Conservation (phyloP, 1,140 invertebrate species). For the Halyomorpha halys region DNA sequence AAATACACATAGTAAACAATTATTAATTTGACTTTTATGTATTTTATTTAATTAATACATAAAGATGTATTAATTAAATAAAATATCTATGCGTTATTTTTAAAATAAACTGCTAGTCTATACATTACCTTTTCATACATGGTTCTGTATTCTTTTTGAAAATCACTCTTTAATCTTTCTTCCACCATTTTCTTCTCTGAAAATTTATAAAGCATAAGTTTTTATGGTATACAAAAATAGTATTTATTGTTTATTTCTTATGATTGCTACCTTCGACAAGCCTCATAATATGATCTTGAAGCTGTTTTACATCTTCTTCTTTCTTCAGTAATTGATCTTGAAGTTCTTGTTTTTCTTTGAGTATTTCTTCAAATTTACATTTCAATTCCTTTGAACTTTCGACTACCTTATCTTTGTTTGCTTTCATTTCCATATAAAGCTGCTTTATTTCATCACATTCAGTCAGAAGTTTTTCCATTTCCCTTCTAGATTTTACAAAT, state of each 20-base stretch:
- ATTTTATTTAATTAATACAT: no score
- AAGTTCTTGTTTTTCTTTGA: constrained; percentile 6
- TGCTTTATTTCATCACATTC: constrained; percentile 22
- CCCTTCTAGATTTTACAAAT: not conserved
- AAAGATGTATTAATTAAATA: no score
- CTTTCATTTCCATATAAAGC: constrained; percentile 19
- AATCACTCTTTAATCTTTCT: no score
- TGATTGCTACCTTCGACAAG: constrained; percentile 8
- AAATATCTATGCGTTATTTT: no score
- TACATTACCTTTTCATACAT: not conserved
- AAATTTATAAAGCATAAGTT: no score
- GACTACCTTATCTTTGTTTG: not conserved
- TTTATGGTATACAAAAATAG: no score
- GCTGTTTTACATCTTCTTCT: constrained; percentile 7
- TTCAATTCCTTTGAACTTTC: constrained; percentile 20
- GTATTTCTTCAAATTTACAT: constrained; percentile 12
- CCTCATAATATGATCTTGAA: constrained; percentile 17
- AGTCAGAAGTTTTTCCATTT: constrained; percentile 12
- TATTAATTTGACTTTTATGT: no score
- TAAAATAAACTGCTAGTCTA: no score
- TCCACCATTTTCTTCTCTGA: no score
- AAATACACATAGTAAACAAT: no score
- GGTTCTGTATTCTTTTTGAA: no score
- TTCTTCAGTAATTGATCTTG: constrained; percentile 11
- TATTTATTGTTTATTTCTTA: no score